Base-by-base conservation (phyloP, 2,113 vertebrate genomes). In the Bubo blakistoni region DNA sequence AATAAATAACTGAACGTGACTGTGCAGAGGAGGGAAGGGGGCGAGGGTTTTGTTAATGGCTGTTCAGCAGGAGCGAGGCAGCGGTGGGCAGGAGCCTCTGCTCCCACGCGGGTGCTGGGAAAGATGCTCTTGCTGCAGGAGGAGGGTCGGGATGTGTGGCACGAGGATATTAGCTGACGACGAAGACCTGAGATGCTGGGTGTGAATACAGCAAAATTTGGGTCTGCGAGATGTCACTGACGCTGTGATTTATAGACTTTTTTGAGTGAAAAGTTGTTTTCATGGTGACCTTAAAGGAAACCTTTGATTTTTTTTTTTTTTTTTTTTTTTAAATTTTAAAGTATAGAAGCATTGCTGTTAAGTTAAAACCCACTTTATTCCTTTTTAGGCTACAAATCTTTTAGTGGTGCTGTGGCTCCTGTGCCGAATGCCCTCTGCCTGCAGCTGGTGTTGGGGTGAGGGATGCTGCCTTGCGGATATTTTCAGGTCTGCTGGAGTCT, bases 181-280 rank as follows among this genome's bases (percentile, higher is more conserved):
- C 0, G 2, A 34, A 13, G 40, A 29, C 24, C 66, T 29, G 86
- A 79, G 42, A 14, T 36, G 52, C 30, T 1, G 24, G 6, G 10
- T n/a, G 42, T 21, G 51, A 55, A 15, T 6, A 2, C 52, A 21
- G 34, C n/a, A 2, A 65, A 8, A 24, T 16, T 25, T 0, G 1
- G 34, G 16, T 40, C 40, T 54, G 47, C 1, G 3, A 14, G 72
- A 7, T 30, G 49, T 55, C 34, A 10, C 18, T 52, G 38, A 9
- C 1, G 3, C 51, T 51, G 77, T n/a, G 42, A 15, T n/a, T 38
- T 10, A 16, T 5, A 19, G 61, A 38, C 10, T 7, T n/a, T 19
- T n/a, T 44, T 46, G 19, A 11, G 19, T 16, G 44, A 38, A 38
- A 34, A 66, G 32, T 20, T 44, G 38, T 29, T 72, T 66, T 46